Base-by-base conservation (phyloP, 2,797 vertebrate species). In the Manis crassicaudata region DNA sequence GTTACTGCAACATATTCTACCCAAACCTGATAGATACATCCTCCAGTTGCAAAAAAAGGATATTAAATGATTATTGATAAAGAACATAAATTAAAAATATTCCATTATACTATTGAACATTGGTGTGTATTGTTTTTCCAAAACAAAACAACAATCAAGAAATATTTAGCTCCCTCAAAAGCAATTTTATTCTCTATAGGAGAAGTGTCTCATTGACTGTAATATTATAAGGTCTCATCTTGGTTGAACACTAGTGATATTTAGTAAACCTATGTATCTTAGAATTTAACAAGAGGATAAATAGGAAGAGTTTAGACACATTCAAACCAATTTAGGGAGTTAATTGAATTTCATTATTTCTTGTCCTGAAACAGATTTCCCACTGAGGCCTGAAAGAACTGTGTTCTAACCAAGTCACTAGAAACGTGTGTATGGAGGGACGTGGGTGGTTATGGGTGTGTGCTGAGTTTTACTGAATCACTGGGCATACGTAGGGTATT, bases 311-410 rank as follows among this genome's bases (percentile, higher is more conserved):
- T 93, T 92, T 96, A 89, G 84, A 90, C 32, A 88, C 32, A n/a
- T 73, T 93, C 14, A 81, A 88, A 73, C 14, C 32, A 83, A 72
- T 88, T 95, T 95, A 75, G 52, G 17, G 63, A 88, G 81, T 82
- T 90, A 89, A 94, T 93, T 7, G 1, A 83, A 96, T 95, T 94
- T 94, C n/a, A 72, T 85, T 86, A 76, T 89, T 93, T 97, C 27
- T 88, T 92, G 95, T 96, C 27, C 35, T 82, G 72, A 92, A 96
- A 20, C 18, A 73, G 60, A 88, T 93, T 92, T 82, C 77, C 76
- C 92, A 50, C 10, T 85, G 37, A 46, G 50, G 68, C 32, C 18
- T 85, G 73, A 54, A 93, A 89, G 43, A 96, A 92, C 82, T 96
- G 56, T 90, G 58, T 94, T 96, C 65, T 94, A 86, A 95, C 68